phyloP scores from a whole-genome alignment of 2,888 invertebrate species.

The Tuberolachnus salignus region DNA sequence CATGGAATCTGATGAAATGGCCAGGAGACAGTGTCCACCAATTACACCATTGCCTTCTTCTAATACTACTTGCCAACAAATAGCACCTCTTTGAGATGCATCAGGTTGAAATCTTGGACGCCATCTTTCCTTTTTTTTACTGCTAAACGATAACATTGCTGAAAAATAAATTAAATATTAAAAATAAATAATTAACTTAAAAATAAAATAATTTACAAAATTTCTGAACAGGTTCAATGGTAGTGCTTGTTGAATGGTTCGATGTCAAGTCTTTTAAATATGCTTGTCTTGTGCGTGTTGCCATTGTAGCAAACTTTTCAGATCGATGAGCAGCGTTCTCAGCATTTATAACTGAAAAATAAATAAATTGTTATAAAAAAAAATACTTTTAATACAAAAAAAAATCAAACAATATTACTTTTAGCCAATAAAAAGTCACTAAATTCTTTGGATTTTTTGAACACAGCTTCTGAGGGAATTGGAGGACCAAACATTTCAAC shows the following conservation, averaged over 20 bases:
- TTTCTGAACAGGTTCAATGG: slow-evolving; percentile 83
- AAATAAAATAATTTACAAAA: slow-evolving; percentile 72
- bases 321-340: slow-evolving; percentile 96
- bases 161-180: slow-evolving; percentile 61
- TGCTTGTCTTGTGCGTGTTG: slow-evolving; percentile 91
- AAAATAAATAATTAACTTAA: background rate
- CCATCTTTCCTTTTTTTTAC: slow-evolving; percentile 78
- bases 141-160: slow-evolving; percentile 77
- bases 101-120: slow-evolving; percentile 77
- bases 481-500: slow-evolving; percentile 97
- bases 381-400: background rate
- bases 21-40: slow-evolving; percentile 79
- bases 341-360: slow-evolving; percentile 80
- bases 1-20: slow-evolving; percentile 84
- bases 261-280: slow-evolving; percentile 91
- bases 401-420: slow-evolving; percentile 63
- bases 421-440: slow-evolving; percentile 94
- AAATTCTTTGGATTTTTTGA: slow-evolving; percentile 88
- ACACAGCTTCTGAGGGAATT: slow-evolving; percentile 83
- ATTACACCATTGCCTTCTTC: slow-evolving; percentile 73
- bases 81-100: slow-evolving; percentile 75
- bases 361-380: slow-evolving; percentile 7
- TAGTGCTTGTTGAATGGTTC: slow-evolving; percentile 80
- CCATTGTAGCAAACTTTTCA: slow-evolving; percentile 96
- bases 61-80: slow-evolving; percentile 81